Evolutionary conservation across 2,888 invertebrate genomes (phyloP), one percentile per base, ranked within the genome.

Genomic region (Drosophila helvetica): DNA sequence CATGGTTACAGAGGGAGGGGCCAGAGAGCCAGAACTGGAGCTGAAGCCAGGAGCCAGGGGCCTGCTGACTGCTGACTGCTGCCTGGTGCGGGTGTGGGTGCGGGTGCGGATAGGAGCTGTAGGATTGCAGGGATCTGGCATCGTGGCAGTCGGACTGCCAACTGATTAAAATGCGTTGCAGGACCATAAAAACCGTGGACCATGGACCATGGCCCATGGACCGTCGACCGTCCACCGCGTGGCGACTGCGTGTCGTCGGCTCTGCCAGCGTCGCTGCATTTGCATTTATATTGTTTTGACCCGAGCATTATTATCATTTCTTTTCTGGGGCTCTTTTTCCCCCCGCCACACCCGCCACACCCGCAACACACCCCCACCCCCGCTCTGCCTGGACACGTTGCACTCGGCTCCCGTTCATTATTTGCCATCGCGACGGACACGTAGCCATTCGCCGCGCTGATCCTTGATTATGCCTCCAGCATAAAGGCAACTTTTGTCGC

Each of bases 251-350:
- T 38, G 38, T 38, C 38, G 76, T 63, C 64, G 51, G 64, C 45
- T 38, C 52, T 51, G 62, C 27, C 53, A 15, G 19, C 70, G 61
- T 46, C 70, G 70, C 75, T 74, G 78, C 84, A 83, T 83, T 83
- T 83, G 83, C 83, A 83, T 83, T 83, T 83, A 83, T 86, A 83
- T 83, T 83, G 83, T 83, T 83, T 83, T 83, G 86, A 83, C 75
- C 77, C 78, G 75, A 57, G 73, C 86, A 75, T 84, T 86, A 86
- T 84, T 84, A 86, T 81, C 81, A 84, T 84, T 83, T 80, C 83
- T 75, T 62, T 71, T 57, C 43, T 22, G 19, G 48, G 48, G 15
- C 22, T 48, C 22, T 48, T 15, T 22, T 8, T 3, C 56, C 45
- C n/a, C 22, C 27, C 25, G 22, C 22, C 22, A 1, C 3, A 12